These are phyloP conservation scores for Spea hammondii DNA, from an alignment of 2,797 vertebrate genomes.

Conservation along the genomic window DNA sequence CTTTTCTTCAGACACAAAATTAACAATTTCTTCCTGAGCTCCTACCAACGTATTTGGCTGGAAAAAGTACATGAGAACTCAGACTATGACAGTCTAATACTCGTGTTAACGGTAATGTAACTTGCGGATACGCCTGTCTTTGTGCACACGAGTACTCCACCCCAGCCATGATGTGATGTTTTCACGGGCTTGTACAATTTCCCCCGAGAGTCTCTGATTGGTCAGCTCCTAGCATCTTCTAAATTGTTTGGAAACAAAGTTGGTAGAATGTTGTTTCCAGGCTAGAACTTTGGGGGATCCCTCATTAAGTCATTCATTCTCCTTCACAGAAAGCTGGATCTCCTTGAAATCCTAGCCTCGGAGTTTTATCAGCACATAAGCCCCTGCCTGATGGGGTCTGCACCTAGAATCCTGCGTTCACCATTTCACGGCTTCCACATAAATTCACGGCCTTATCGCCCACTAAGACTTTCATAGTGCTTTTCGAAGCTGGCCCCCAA, in stretches of 20 bases:
- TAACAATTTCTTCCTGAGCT: conserved; percentile 98
- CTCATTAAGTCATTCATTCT: too few species aligned
- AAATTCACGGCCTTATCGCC: not conserved
- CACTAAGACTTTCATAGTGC: not conserved
- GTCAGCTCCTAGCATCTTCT: conserved; percentile 65
- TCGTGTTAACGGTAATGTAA: conserved; percentile 96
- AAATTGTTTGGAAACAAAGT: not conserved
- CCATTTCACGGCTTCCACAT: not conserved
- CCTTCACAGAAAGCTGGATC: too few species aligned
- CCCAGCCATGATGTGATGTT: conserved; percentile 72
- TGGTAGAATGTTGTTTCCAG: too few species aligned
- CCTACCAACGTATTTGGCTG: conserved; percentile 94
- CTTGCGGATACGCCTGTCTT: conserved; percentile 67
- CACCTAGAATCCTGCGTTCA: not conserved
- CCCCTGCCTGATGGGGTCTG: not conserved
- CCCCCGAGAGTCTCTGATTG: conserved; percentile 81
- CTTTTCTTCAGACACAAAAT: conserved; percentile 95
- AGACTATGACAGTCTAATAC: conserved; percentile 96
- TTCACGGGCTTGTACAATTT: conserved; percentile 76
- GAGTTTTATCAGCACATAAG: not conserved
- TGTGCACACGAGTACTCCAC: conserved; percentile 71
- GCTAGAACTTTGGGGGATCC: too few species aligned
- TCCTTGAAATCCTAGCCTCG: too few species aligned
- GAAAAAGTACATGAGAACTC: conserved; percentile 94
- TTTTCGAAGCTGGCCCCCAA: not conserved